These are phyloP conservation scores for Pantelozetes paolii DNA, from an alignment of 2,888 invertebrate species.

Conservation along the genomic window DNA sequence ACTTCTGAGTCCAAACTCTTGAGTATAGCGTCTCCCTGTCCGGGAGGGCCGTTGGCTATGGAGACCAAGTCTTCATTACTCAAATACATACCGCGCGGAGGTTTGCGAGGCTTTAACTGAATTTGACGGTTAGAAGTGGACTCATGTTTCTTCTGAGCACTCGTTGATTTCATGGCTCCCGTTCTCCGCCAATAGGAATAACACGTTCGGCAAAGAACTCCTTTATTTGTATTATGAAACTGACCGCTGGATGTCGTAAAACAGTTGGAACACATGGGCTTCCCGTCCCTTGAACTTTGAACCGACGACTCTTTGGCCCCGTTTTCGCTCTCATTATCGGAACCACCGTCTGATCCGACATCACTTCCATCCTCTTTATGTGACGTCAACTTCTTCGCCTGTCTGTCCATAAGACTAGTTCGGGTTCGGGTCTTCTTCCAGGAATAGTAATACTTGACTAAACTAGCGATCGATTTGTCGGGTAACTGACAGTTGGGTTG, in stretches of 20 bases:
- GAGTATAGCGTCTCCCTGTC: conserved; percentile 76
- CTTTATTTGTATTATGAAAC: conserved; percentile 55
- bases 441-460: conserved; percentile 96
- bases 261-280: conserved; percentile 48
- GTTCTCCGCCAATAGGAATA: conserved; percentile 81
- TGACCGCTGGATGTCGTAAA: conserved; percentile 38
- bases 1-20: conserved; percentile 90
- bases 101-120: conserved; percentile 63
- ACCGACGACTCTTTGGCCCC: conserved; percentile 9
- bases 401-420: conserved; percentile 86
- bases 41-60: conserved; percentile 72
- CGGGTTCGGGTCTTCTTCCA: conserved; percentile 95
- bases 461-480: conserved; percentile 89
- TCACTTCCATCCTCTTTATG: conserved; percentile 69
- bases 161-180: conserved; percentile 60
- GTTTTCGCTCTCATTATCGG: conserved; percentile 75
- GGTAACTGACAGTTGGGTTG: conserved; percentile 65
- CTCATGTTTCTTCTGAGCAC: conserved; percentile 38
- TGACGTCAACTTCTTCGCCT: conserved; percentile 65
- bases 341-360: conserved; percentile 74
- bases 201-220: conserved; percentile 75
- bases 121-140: conserved; percentile 47
- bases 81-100: conserved; percentile 94
- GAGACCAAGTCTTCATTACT: conserved; percentile 93
- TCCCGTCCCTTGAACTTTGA: background rate